Base-by-base conservation (phyloP, 2,113 vertebrate species). In the Cyprinus carpio region DNA sequence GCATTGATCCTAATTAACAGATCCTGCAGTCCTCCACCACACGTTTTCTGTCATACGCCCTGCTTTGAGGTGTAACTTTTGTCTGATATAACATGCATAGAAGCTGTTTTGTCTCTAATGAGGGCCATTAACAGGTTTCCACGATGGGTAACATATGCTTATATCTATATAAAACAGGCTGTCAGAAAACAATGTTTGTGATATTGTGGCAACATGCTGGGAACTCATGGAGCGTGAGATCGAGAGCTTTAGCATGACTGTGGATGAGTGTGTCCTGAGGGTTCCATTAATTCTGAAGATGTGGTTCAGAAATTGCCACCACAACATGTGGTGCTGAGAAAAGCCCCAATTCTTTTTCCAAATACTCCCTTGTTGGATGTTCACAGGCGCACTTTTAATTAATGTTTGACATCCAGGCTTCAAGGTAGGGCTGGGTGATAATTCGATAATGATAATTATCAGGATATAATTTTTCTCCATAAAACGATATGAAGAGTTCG, bases 341-440 rank as follows among this genome's bases (percentile, higher is more conserved):
- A 79, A 88, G 80, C 82, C 80, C 88, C 85, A 11, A 87, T 86
- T 81, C 85, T 88, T 93, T 85, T 75, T 89, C 79, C 90, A 89
- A 85, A 46, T 49, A 88, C 87, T 88, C 90, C 46, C 27, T 69
- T 88, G 64, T 79, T 84, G 91, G 91, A 89, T 88, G 89, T 91
- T 91, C 88, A 84, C 84, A 89, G 90, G 90, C 89, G 54, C 82
- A 85, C 82, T 88, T 91, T 64, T 93, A 93, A 93, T 92, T 91
- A 93, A 92, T 90, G 80, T 89, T 89, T 43, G 78, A 80, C 58
- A 64, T 18, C n/a, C 37, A 43, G 12, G 6, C 31, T 64, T 58
- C 10, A 62, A 34, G 20, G 56, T 37, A 37, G 34, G 34, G 34
- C 34, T 37, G 34, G 34, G 34, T 37, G 34, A 37, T 37, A 37